A percentile compares a stretch with the other conserved stretches of the same genome.
phyloP scores from a whole-genome alignment of 2,113 vertebrate genomes.

The Panthera leo region DNA sequence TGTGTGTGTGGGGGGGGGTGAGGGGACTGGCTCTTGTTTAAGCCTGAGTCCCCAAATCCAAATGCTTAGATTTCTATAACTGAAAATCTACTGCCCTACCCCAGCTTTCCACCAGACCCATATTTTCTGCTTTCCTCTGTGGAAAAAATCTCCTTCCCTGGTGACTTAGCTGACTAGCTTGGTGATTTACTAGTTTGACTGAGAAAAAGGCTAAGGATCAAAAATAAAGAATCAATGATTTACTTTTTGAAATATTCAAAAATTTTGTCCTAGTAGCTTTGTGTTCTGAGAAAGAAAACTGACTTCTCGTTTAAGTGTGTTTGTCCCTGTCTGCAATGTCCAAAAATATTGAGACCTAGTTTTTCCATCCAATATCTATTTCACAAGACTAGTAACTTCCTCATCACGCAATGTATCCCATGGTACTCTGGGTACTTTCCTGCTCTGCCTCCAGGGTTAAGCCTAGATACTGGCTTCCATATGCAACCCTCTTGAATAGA shows the following conservation, averaged over 20 bases:
- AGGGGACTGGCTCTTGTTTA: background rate
- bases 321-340: background rate
- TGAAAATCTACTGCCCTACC: background rate
- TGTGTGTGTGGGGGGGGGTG: accelerated
- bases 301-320: background rate
- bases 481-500: background rate
- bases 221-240: background rate
- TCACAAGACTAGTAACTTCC: background rate
- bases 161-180: background rate
- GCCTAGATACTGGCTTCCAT: background rate
- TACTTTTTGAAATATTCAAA: background rate
- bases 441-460: background rate
- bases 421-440: background rate
- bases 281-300: background rate
- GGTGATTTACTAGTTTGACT: background rate
- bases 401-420: background rate
- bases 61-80: background rate
- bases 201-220: background rate
- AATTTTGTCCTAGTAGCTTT: background rate
- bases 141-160: background rate
- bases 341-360: background rate
- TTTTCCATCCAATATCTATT: background rate
- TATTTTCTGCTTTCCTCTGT: background rate
- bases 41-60: background rate
- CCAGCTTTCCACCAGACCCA: background rate